Evolutionary conservation across 92 coral and sea anemone genomes (phyloP).

Genomic region (Hydrozoanthus gracilis): DNA sequence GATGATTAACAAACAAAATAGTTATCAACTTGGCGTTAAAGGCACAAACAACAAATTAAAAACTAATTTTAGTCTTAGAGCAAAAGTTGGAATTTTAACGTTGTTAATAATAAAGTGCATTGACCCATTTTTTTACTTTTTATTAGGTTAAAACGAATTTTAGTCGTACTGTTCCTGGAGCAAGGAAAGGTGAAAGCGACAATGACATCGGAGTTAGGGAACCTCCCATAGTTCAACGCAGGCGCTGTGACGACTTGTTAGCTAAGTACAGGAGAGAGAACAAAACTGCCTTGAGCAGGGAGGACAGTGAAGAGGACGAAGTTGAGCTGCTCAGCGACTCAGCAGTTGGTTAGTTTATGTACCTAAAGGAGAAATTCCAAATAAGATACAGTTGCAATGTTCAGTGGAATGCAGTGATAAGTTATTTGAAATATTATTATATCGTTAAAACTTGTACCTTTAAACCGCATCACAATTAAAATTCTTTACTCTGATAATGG

Average conservation of each 20-base stretch:
- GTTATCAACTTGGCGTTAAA: too few species aligned
- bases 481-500: too few species aligned
- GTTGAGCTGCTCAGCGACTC: conserved; percentile 78
- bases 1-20: too few species aligned
- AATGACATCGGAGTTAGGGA: conserved; percentile 9
- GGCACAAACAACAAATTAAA: too few species aligned
- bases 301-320: conserved; percentile 62
- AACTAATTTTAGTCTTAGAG: too few species aligned
- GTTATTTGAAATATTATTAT: background rate
- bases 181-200: background rate
- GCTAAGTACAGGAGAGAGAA: conserved; percentile 36
- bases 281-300: background rate
- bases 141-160: background rate
- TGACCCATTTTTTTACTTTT: background rate
- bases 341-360: conserved; percentile 69
- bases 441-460: too few species aligned
- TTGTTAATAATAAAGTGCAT: too few species aligned
- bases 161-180: background rate
- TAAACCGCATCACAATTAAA: too few species aligned
- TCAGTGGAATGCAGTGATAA: background rate
- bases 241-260: conserved; percentile 14
- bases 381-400: background rate
- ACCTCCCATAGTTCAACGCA: conserved; percentile 31
- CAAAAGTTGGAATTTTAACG: too few species aligned
- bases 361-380: background rate